Evolutionary conservation across 2,888 invertebrate genomes (phyloP).

Genomic region (Meiosimyza platycephala): DNA sequence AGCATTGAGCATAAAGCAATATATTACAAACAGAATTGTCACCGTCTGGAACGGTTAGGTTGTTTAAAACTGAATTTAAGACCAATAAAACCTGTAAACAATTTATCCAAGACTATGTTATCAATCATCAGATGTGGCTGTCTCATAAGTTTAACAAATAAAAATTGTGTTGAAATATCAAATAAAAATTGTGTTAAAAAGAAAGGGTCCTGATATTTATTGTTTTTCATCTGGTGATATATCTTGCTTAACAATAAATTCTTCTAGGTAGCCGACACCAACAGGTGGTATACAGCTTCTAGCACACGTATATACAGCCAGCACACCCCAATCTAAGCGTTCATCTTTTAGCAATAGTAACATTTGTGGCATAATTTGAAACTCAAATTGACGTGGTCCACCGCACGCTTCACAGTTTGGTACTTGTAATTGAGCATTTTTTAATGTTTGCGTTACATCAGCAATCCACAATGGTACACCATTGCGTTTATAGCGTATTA

Average conservation of each 20-base stretch:
- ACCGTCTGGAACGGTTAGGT: constrained; percentile 29
- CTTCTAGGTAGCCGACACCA: constrained; percentile 74
- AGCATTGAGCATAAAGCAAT: not conserved
- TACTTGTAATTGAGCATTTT: constrained; percentile 65
- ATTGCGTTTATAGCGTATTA: constrained; percentile 80
- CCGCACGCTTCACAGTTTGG: constrained; percentile 83
- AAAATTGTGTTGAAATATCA: constrained; percentile 40
- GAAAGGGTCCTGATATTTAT: not conserved
- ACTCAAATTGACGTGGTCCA: constrained; percentile 85
- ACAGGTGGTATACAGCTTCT: constrained; percentile 76
- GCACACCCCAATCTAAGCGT: constrained; percentile 89
- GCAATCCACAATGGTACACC: constrained; percentile 90
- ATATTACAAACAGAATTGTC: not conserved
- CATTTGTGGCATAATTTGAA: constrained; percentile 90
- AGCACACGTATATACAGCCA: constrained; percentile 87
- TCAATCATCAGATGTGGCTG: not conserved
- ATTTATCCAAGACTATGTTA: not conserved
- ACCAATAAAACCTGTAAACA: not conserved
- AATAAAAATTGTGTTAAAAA: constrained; percentile 23
- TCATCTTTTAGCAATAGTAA: constrained; percentile 77
- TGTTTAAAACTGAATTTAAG: not conserved
- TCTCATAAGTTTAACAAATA: constrained; percentile 43
- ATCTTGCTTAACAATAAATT: constrained; percentile 90
- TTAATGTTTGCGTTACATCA: constrained; percentile 52
- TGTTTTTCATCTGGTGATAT: constrained; percentile 58